Percentiles rank a stretch among this genome's conserved stretches.
phyloP scores from a whole-genome alignment of 2,888 invertebrate species.

The Plutella xylostella region DNA sequence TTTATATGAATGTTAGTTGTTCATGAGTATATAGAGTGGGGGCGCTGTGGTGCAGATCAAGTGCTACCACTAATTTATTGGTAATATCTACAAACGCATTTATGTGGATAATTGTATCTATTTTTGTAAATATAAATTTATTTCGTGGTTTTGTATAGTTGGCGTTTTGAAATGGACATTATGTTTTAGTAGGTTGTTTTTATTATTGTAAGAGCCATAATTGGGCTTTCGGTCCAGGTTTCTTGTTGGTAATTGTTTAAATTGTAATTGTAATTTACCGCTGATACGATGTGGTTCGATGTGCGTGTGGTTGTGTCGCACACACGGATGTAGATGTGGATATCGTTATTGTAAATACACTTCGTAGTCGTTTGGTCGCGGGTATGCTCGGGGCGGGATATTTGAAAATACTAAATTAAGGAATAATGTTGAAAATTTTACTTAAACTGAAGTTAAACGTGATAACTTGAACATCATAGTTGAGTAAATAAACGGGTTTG shows the following conservation, averaged over 20 bases:
- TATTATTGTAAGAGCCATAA: slow-evolving; percentile 1
- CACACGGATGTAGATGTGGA: slow-evolving; percentile 20
- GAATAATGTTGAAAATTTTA: too few species aligned
- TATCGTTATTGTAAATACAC: slow-evolving; percentile 45
- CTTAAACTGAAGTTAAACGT: too few species aligned
- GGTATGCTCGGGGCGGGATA: neutral
- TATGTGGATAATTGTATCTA: slow-evolving; percentile 2
- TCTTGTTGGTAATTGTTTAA: slow-evolving; percentile 2
- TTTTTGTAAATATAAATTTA: slow-evolving; percentile 14
- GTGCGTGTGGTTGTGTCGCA: slow-evolving; percentile 27
- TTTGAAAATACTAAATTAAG: too few species aligned
- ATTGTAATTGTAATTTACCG: neutral
- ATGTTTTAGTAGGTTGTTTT: slow-evolving; percentile 6
- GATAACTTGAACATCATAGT: too few species aligned
- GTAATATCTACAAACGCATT: slow-evolving; percentile 1
- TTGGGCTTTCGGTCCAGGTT: slow-evolving; percentile 11
- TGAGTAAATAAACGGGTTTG: too few species aligned
- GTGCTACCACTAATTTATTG: slow-evolving; percentile 24
- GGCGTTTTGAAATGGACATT: slow-evolving; percentile 3
- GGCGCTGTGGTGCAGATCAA: slow-evolving; percentile 45
- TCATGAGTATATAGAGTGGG: slow-evolving; percentile 29
- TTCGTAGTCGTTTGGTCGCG: neutral
- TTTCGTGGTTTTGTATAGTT: slow-evolving; percentile 11
- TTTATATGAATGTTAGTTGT: slow-evolving; percentile 61
- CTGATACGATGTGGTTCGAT: slow-evolving; percentile 19